Percentiles rank a stretch among this genome's conserved stretches.
These are phyloP conservation scores for Suillia variegata DNA, from an alignment of 2,888 invertebrate species.

Conservation along the genomic window DNA sequence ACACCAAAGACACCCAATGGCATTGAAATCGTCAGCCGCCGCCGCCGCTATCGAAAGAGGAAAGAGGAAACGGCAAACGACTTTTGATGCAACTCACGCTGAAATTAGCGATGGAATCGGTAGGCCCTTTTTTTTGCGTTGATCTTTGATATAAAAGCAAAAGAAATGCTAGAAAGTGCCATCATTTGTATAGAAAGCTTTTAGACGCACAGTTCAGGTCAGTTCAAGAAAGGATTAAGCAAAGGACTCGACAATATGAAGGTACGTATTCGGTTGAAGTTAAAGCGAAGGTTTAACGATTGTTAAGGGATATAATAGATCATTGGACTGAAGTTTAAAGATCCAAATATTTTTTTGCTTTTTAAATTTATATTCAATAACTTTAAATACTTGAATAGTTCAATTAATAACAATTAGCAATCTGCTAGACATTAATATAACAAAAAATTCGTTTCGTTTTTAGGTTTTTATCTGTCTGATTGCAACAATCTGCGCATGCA, in stretches of 20 bases:
- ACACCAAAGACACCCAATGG: constrained; percentile 1
- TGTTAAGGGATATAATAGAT: no score
- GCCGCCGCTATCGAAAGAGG: background rate
- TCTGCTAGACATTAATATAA: constrained; percentile 12
- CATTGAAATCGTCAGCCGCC: background rate
- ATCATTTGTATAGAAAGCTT: constrained; percentile 45
- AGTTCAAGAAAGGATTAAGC: constrained; percentile 11
- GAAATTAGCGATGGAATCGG: background rate
- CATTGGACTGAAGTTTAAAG: no score
- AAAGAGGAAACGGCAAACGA: background rate
- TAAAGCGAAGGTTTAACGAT: constrained; percentile 17
- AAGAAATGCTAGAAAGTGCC: constrained; percentile 33
- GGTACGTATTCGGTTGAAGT: constrained; percentile 30
- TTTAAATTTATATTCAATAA: no score
- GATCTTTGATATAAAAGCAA: constrained; percentile 44
- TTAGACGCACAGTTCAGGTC: constrained; percentile 32
- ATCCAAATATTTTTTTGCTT: no score
- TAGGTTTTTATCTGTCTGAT: constrained; percentile 49
- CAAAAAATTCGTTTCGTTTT: constrained; percentile 3
- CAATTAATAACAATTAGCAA: constrained; percentile 3
- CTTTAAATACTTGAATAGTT: no score
- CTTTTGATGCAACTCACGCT: background rate
- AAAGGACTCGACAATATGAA: constrained; percentile 36
- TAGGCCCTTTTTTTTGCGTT: no score
- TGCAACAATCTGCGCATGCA: constrained; percentile 39